Base-by-base conservation (phyloP, 2,113 vertebrate species). In the Cololabis saira region DNA sequence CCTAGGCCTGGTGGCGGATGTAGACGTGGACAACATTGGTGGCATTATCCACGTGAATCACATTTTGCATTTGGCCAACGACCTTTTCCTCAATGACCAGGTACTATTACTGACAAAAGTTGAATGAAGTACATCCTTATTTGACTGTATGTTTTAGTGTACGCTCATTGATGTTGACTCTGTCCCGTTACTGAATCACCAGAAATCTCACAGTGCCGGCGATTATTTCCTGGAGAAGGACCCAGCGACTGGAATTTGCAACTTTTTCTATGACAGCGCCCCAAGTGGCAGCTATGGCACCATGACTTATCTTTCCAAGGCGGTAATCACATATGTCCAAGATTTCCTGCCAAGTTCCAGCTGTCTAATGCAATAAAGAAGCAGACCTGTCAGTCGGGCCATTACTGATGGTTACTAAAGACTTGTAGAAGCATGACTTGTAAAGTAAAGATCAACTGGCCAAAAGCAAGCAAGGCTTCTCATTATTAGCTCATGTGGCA, bases 271-370 rank as follows among this genome's bases (percentile, higher is more conserved):
- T 0, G 97, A 99, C 83, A 99, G 98, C 1, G 98, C 98, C 76
- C 97, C 98, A 1, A 98, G 97, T 0, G 98, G 98, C 55, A 94
- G 95, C 84, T 99, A 94, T 1, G 98, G 98, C 52, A 98, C 97
- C 40, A 98, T 99, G 97, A 99, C 97, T 0, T 99, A 99, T 84
- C 90, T 99, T 47, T 97, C 96, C 6, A 99, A 96, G 90, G 97
- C 98, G 0, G 93, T 91, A 0, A 87, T 96, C 58, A 92, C 93
- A 24, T 95, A 97, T 18, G 85, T 98, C 44, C 97, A 98, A 0
- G 98, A 99, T 72, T 93, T 96, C 81, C 92, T 98, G 78, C 97
- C 98, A 2, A 95, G 78, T 76, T 94, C 95, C 24, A 96, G 95
- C 90, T 99, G 98, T 75, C 81, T 95, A 9, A 95, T 96, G 94